Conservation (phyloP, 2,888 invertebrate species). For the Ypsolopha scabrella region DNA sequence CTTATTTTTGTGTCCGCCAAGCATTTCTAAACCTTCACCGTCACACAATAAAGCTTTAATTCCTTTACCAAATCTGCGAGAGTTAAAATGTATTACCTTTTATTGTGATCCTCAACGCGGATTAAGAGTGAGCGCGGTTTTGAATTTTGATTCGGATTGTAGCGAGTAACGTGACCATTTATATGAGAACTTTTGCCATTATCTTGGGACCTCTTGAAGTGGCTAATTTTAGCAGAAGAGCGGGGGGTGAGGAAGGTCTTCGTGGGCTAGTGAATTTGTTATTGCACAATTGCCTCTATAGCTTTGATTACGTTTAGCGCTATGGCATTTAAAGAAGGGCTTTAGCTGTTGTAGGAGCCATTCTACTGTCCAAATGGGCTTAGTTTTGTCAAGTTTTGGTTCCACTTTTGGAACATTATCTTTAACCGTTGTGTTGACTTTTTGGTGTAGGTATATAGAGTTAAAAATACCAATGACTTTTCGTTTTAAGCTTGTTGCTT, state of each 20-base stretch:
- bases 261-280: conserved; percentile 32
- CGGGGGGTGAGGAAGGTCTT: conserved; percentile 25
- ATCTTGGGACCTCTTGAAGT: conserved; percentile 15
- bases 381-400: neutral
- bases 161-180: conserved; percentile 46
- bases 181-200: conserved; percentile 40
- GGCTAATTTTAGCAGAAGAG: conserved; percentile 19
- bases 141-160: conserved; percentile 70
- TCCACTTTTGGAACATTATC: neutral
- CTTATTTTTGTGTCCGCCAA: conserved; percentile 50
- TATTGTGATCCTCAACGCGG: conserved; percentile 70
- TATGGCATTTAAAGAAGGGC: conserved; percentile 58
- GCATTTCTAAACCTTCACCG: conserved; percentile 30
- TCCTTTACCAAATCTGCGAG: conserved; percentile 23
- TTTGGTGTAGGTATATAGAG: too few species aligned
- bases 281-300: conserved; percentile 62
- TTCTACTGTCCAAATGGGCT: conserved; percentile 8
- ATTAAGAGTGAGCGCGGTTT: conserved; percentile 70
- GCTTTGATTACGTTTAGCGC: conserved; percentile 61
- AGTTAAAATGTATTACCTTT: conserved; percentile 71
- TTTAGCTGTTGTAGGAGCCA: conserved; percentile 47
- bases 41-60: conserved; percentile 33
- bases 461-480: too few species aligned
- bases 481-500: too few species aligned
- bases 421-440: too few species aligned